Percentiles rank a stretch among this genome's conserved stretches.
Evolutionary conservation across 2,888 invertebrate species (phyloP).

Genomic region (Cephus pulcher): DNA sequence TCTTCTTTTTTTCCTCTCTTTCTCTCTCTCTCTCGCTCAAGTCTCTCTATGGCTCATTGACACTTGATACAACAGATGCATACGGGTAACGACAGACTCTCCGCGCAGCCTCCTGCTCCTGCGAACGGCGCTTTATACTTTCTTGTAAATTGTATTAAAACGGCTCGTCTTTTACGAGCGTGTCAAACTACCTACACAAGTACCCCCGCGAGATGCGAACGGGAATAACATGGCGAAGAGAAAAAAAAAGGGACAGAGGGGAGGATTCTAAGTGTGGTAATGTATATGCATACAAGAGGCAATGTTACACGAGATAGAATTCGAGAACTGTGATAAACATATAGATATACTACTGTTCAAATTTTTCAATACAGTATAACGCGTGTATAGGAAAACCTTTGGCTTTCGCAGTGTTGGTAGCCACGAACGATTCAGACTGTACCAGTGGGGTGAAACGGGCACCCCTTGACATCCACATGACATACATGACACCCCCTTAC

Average conservation of each 20-base stretch:
- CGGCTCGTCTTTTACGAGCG: conserved; percentile 64
- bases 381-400: neutral
- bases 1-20: neutral
- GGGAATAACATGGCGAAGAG: conserved; percentile 9
- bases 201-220: conserved; percentile 16
- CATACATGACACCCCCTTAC: conserved; percentile 43
- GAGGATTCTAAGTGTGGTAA: conserved; percentile 5
- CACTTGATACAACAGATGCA: neutral
- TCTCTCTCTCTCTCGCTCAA: no score
- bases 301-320: neutral
- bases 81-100: neutral
- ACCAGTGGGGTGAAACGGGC: conserved; percentile 28
- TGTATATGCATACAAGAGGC: neutral
- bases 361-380: neutral
- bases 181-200: conserved; percentile 61
- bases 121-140: conserved; percentile 52
- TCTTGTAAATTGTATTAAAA: conserved; percentile 67
- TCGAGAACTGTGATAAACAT: neutral
- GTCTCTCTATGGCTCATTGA: neutral
- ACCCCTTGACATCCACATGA: conserved; percentile 45
- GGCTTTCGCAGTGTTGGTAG: neutral
- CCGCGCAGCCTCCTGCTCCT: neutral
- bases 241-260: conserved; percentile 10
- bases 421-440: neutral
- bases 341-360: neutral